phyloP scores from a whole-genome alignment of 2,113 vertebrate species.

The Rhabdomys dilectus region DNA sequence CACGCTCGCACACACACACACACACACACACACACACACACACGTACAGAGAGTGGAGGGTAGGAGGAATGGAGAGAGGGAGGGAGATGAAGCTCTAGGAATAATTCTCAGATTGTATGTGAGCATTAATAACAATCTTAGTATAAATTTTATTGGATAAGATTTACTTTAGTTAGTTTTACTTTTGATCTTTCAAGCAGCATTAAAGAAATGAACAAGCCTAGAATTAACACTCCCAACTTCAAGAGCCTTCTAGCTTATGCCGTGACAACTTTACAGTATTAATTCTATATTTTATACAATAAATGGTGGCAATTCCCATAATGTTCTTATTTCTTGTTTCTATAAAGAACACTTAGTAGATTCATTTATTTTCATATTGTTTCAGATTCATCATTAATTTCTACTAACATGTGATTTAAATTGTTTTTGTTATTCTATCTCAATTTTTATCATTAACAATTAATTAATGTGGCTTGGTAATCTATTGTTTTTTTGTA shows the following conservation, averaged over 20 bases:
- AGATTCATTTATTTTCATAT: background rate
- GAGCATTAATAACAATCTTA: background rate
- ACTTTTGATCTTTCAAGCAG: background rate
- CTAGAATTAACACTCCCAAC: background rate
- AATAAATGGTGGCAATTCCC: background rate
- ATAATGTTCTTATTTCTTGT: background rate
- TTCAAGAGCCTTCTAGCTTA: background rate
- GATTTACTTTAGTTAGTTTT: background rate
- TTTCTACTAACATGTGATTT: background rate
- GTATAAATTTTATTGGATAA: background rate
- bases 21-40: no score
- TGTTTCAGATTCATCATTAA: background rate
- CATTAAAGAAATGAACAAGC: background rate
- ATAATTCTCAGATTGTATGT: background rate
- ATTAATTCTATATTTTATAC: background rate
- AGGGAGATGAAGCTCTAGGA: background rate
- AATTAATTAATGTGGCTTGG: background rate
- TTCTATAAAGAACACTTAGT: background rate
- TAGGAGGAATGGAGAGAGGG: rapidly evolving
- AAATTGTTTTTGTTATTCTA: background rate
- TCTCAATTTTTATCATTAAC: background rate
- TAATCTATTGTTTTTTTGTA: background rate
- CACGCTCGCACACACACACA: no score
- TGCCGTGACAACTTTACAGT: background rate
- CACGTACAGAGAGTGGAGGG: no score